Conservation (phyloP, 2,888 invertebrate genomes). For the Fragum fragum region DNA sequence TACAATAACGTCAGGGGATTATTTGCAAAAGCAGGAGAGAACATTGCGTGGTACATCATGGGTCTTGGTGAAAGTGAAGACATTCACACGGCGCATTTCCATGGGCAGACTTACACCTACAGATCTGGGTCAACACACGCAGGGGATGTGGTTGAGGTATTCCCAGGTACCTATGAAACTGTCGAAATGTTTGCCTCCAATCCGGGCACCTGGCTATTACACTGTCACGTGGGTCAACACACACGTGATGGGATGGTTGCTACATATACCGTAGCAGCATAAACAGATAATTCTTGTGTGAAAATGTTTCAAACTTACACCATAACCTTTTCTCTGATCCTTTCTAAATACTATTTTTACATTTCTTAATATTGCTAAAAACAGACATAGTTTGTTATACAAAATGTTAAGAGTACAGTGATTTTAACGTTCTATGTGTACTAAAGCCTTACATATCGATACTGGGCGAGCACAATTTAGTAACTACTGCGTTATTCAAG, state of each 20-base stretch:
- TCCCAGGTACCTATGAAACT: constrained; percentile 69
- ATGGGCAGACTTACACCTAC: constrained; percentile 71
- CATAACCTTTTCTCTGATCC: no score
- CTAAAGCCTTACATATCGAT: no score
- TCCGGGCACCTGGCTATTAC: constrained; percentile 72
- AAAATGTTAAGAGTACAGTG: no score
- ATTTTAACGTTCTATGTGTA: no score
- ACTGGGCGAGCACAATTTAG: no score
- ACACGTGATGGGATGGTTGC: constrained; percentile 70
- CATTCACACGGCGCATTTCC: constrained; percentile 73
- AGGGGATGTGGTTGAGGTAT: constrained; percentile 72
- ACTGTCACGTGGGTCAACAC: constrained; percentile 73
- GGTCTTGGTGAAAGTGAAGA: constrained; percentile 69
- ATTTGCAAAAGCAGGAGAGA: constrained; percentile 61
- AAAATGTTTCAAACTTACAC: no score
- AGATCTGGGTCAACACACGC: constrained; percentile 49
- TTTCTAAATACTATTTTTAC: no score
- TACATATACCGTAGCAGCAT: constrained; percentile 49
- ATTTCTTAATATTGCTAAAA: no score
- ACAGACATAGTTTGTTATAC: no score
- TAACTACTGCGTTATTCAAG: no score
- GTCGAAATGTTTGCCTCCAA: constrained; percentile 72
- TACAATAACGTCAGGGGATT: constrained; percentile 72
- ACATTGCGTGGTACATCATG: constrained; percentile 75
- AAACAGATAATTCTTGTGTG: no score